Conservation (phyloP, 2,113 vertebrate genomes). For the Numenius arquata region DNA sequence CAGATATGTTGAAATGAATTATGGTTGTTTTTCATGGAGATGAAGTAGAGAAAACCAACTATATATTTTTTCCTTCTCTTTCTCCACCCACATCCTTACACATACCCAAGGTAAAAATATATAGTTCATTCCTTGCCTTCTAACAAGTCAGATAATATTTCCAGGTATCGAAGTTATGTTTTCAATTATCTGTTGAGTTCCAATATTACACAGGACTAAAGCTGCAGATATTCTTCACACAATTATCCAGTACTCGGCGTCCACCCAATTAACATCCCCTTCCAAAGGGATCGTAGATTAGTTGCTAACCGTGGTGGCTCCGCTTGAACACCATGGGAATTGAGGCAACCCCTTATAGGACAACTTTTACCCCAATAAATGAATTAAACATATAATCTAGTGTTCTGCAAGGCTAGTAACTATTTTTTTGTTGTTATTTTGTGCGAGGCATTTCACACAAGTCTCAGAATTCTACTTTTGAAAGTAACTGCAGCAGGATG, state of each 20-base stretch:
- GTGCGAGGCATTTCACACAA: background rate
- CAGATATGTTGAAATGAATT: slow-evolving; percentile 28
- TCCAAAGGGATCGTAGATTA: background rate
- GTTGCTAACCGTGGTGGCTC: background rate
- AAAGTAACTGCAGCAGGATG: background rate
- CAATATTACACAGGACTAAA: background rate
- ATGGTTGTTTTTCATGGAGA: slow-evolving; percentile 33
- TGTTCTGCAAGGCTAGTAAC: background rate
- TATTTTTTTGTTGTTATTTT: background rate
- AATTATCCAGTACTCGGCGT: background rate
- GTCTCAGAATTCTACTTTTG: background rate
- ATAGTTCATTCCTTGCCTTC: background rate
- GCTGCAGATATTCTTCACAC: background rate
- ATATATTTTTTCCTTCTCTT: background rate
- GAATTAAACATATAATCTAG: background rate
- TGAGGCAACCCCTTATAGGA: background rate
- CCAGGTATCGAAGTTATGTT: background rate
- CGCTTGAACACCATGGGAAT: background rate
- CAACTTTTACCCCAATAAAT: background rate
- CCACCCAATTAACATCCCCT: background rate
- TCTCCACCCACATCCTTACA: background rate
- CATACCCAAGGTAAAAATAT: background rate
- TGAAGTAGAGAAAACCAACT: background rate
- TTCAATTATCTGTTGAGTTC: background rate
- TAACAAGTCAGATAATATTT: background rate